Evolutionary conservation across 2,113 vertebrate genomes (phyloP).

Genomic region (Uropsilus gracilis): DNA sequence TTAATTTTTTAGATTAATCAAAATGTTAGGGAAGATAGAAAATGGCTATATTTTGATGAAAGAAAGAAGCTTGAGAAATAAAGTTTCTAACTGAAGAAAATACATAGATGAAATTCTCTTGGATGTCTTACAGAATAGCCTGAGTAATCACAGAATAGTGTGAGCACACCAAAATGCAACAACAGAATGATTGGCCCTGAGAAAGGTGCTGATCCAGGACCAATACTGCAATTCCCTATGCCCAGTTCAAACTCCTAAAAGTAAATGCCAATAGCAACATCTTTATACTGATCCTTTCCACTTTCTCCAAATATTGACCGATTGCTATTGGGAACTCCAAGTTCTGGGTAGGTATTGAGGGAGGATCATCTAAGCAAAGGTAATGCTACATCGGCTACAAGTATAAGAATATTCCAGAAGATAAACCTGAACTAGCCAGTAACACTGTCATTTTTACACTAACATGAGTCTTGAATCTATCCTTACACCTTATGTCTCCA

Average conservation of each 20-base stretch:
- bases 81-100: constrained; percentile 13
- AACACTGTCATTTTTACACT: neutral
- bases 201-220: neutral
- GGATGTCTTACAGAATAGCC: neutral
- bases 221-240: neutral
- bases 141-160: neutral
- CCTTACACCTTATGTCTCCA: neutral
- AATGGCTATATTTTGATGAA: neutral
- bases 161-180: neutral
- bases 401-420: neutral
- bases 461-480: neutral
- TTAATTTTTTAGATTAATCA: constrained; percentile 9
- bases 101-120: neutral
- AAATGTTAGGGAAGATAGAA: neutral
- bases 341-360: neutral
- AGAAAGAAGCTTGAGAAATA: neutral
- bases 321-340: neutral
- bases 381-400: neutral
- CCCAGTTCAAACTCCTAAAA: neutral
- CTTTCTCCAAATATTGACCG: neutral
- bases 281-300: neutral
- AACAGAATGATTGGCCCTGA: neutral
- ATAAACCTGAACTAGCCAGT: neutral
- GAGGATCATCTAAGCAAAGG: neutral
- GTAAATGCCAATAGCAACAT: neutral